Conservation (phyloP, 1,140 invertebrate genomes). For the Procambarus virginalis region DNA sequence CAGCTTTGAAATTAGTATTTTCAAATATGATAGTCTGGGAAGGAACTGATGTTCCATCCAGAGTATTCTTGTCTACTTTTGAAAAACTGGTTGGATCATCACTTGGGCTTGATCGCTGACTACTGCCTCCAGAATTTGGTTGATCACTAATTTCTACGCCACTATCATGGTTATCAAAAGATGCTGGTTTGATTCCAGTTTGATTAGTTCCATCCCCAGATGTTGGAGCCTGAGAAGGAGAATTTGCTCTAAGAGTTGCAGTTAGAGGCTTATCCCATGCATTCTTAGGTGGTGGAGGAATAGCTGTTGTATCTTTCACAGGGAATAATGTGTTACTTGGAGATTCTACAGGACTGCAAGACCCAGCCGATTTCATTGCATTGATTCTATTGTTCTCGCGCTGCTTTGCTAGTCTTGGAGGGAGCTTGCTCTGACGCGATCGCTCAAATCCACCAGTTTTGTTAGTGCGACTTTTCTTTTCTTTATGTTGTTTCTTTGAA, state of each 20-base stretch:
- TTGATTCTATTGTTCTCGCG: constrained; percentile 76
- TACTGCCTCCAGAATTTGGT: constrained; percentile 75
- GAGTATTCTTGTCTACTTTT: constrained; percentile 73
- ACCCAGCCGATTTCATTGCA: constrained; percentile 53
- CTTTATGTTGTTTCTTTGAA: constrained; percentile 64
- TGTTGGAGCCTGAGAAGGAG: constrained; percentile 48
- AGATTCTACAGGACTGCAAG: constrained; percentile 54
- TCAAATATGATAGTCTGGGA: constrained; percentile 94
- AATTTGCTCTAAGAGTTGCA: constrained; percentile 67
- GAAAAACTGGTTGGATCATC: constrained; percentile 71
- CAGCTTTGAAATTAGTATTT: constrained; percentile 90
- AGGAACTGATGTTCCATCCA: constrained; percentile 84
- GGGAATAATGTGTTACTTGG: constrained; percentile 65
- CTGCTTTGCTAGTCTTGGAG: constrained; percentile 88
- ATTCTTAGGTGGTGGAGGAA: constrained; percentile 75
- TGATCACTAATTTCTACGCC: constrained; percentile 77
- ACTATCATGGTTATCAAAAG: constrained; percentile 76
- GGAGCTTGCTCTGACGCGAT: constrained; percentile 78
- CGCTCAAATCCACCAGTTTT: constrained; percentile 74
- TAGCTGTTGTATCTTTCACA: constrained; percentile 64
- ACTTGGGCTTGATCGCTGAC: constrained; percentile 76
- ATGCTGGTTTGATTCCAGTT: constrained; percentile 72
- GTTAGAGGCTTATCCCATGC: constrained; percentile 76
- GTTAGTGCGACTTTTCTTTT: constrained; percentile 43
- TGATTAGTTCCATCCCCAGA: constrained; percentile 71